These are phyloP conservation scores for Aleiodes alternator DNA, from an alignment of 2,888 invertebrate genomes.

Conservation along the genomic window DNA sequence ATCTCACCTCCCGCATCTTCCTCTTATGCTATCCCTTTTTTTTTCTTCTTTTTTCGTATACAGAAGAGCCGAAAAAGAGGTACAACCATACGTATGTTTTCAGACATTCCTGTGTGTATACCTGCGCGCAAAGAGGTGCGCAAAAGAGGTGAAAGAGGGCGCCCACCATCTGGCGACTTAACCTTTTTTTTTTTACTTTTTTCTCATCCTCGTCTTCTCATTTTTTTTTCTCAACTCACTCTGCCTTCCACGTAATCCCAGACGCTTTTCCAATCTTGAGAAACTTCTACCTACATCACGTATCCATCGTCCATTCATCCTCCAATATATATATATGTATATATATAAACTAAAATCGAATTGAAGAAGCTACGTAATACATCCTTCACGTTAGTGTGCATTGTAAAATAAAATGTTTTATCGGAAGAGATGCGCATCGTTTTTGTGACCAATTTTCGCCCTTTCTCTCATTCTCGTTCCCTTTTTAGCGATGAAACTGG, in stretches of 20 bases:
- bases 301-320: conserved; percentile 36
- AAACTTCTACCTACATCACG: conserved; percentile 39
- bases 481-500: conserved; percentile 13
- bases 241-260: conserved; percentile 28
- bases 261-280: conserved; percentile 43
- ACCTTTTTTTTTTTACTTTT: conserved; percentile 17
- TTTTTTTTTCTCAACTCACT: conserved; percentile 26
- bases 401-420: background rate
- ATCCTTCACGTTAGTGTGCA: background rate
- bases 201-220: conserved; percentile 14
- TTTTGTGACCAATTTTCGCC: conserved; percentile 31
- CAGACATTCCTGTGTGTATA: conserved; percentile 18
- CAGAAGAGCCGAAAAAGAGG: conserved; percentile 17
- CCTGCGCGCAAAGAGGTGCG: conserved; percentile 21
- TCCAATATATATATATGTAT: conserved; percentile 20
- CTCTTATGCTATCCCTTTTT: conserved; percentile 2
- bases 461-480: background rate
- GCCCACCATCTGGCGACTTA: conserved; percentile 33
- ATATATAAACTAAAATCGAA: conserved; percentile 6
- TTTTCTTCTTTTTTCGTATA: background rate
- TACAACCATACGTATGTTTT: conserved; percentile 15
- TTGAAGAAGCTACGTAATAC: conserved; percentile 28
- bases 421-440: conserved; percentile 4
- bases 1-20: conserved; percentile 33
- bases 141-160: conserved; percentile 16